Base-by-base conservation (phyloP, 2,113 vertebrate species). In the Elephas maximus region DNA sequence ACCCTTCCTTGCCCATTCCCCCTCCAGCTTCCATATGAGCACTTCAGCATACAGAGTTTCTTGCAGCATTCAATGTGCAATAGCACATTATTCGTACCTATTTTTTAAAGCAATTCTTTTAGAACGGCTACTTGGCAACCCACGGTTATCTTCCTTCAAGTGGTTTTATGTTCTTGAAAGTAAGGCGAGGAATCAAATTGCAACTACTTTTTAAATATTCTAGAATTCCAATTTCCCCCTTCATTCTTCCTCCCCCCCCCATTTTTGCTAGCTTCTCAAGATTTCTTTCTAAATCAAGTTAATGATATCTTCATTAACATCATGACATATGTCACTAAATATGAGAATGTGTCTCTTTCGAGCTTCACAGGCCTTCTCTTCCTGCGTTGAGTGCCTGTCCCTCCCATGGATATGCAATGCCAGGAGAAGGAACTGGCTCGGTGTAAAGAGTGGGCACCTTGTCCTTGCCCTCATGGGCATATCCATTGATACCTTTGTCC, bases 401-500 rank as follows among this genome's bases (percentile, higher is more conserved):
- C 96, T 96, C 41, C 96, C 97, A 93, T 87, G 90, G 92, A 90
- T 89, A 88, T 79, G 92, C 73, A 80, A 21, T 6, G 10, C 95
- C 95, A 93, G 51, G n/a, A 8, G 92, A 90, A 90, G 98, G 76
- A 97, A 98, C 92, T 92, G 95, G 93, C 96, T 96, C 79, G 83
- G 95, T 45, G 62, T 12, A 89, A 96, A 97, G 96, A 97, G 95
- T 95, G 95, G 97, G 90, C 74, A 96, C 96, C 97, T 98, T 97
- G 79, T 97, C 89, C 95, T 83, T 57, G 69, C 91, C 1, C 30
- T 63, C 4, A 0, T 1, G 0, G 41, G 88, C 97, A 97, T 97
- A 97, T 98, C 97, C 95, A 95, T 97, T 97, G 98, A 98, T 95
- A 91, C 96, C 87, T 95, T 69, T 97, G 91, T 82, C 91, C 93